Evolutionary conservation across 92 coral and sea anemone species (phyloP), one percentile per base, ranked within the genome.

Genomic region (Bergia sp.): DNA sequence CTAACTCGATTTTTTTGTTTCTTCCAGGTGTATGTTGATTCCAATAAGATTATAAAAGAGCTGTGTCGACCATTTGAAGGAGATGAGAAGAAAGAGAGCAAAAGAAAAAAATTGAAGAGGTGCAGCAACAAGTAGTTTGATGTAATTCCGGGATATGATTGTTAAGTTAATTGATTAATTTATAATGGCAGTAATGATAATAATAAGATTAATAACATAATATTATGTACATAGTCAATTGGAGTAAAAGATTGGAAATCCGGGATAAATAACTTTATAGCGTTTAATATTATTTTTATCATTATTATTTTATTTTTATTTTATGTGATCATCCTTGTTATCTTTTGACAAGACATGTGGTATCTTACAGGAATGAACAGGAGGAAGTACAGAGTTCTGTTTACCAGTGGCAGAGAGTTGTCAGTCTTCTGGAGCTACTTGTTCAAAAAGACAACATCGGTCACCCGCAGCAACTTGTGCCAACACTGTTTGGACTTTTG

Each of bases 61-160:
- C 91, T 96, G 55, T 77, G 93, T 58, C 89, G 91, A 76, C 90
- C 93, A 58, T 84, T 64, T 74, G 81, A 88, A 42, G 90, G 81
- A 16, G 90, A 90, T 0, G 93, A 95, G 50, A 38, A 76, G 42
- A 94, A 92, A 80, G 90, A 90, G 73, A 90, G 91, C 58, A 94
- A 92, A 85, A 91, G 91, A 73, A 95, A 95, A 92, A 95, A 95
- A 91, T 73, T 91, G 16, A 95, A 92, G 73, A 95, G 91, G 99
- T 96, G 91, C 29, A 21, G n/a, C 69, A 61, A 18, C 29, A 61
- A 61, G 29, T 16, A 21, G n/a, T 21, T 61, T 18, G 69, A 61
- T 20, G 5, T 61, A 61, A 29, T 29, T 29, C 29, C 29, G 29
- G 29, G 29, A 29, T 29, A 29, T 29, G 29, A 29, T 29, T 29